phyloP scores from a whole-genome alignment of 2,797 vertebrate species.

The Onychomys torridus region DNA sequence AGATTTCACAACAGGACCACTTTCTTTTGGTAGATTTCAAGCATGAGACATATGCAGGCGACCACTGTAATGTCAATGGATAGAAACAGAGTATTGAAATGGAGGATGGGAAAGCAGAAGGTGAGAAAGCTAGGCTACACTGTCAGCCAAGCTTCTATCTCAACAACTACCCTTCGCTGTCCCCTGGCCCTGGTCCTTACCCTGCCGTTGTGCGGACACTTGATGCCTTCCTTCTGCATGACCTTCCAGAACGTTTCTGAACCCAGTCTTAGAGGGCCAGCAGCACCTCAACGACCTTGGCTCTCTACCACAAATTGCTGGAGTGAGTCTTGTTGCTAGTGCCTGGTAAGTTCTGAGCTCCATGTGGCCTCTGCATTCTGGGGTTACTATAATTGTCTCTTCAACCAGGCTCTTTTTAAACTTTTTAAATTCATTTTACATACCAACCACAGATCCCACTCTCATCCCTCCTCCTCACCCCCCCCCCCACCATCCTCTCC shows the following conservation, averaged over 20 bases:
- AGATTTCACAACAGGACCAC: slow-evolving; percentile 23
- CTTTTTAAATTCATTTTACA: too few species aligned
- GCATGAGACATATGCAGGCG: not conserved
- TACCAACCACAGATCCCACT: too few species aligned
- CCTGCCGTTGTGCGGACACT: not conserved
- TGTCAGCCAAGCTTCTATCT: not conserved
- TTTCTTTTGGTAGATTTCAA: slow-evolving; percentile 53
- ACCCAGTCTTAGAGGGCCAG: not conserved
- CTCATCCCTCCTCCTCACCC: too few species aligned
- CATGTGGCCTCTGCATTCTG: not conserved
- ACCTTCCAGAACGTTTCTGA: slow-evolving; percentile 3
- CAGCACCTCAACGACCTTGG: not conserved
- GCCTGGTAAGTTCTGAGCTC: not conserved
- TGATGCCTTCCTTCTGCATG: not conserved
- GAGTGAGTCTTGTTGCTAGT: not conserved
- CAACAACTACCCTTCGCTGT: not conserved
- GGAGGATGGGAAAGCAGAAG: not conserved
- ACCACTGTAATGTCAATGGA: not conserved
- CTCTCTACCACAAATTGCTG: not conserved
- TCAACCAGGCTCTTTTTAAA: not conserved
- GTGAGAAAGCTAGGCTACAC: not conserved
- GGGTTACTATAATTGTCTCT: not conserved
- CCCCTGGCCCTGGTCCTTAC: not conserved
- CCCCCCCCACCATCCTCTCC: too few species aligned
- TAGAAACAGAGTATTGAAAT: not conserved